Evolutionary conservation across 2,797 vertebrate genomes (phyloP).

Genomic region (Acanthopagrus latus): DNA sequence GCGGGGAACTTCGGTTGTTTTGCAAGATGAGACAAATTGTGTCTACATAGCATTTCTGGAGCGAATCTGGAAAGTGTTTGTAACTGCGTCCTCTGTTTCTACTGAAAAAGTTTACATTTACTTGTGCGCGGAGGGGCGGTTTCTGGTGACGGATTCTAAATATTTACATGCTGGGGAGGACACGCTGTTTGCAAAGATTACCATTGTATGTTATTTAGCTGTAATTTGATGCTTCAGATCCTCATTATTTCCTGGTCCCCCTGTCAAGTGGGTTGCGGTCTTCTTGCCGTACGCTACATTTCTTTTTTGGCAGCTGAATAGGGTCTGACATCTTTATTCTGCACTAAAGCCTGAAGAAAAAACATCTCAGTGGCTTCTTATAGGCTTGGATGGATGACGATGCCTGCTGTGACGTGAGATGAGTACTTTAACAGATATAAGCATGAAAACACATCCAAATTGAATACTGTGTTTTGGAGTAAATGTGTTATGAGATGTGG

Average conservation of each 20-base stretch:
- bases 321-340: conserved; percentile 19
- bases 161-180: conserved; percentile 45
- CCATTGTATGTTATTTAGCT: conserved; percentile 37
- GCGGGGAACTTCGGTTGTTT: background rate
- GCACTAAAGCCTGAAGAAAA: conserved; percentile 6
- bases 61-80: conserved; percentile 31
- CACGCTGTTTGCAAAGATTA: conserved; percentile 52
- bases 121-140: conserved; percentile 1
- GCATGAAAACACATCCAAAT: too few relatives aligned
- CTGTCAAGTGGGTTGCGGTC: conserved; percentile 12
- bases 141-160: conserved; percentile 45
- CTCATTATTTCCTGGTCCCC: conserved; percentile 29
- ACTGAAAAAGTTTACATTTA: conserved; percentile 32
- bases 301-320: conserved; percentile 5
- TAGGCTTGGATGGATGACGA: background rate
- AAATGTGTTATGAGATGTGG: too few relatives aligned
- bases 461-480: too few relatives aligned
- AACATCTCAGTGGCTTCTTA: conserved; percentile 21
- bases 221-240: conserved; percentile 35
- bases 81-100: conserved; percentile 6
- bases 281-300: background rate
- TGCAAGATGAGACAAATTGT: background rate
- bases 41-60: conserved; percentile 5
- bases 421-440: too few relatives aligned
- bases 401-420: too few relatives aligned